Conservation (phyloP, 2,113 vertebrate genomes). For the Rynchops niger region DNA sequence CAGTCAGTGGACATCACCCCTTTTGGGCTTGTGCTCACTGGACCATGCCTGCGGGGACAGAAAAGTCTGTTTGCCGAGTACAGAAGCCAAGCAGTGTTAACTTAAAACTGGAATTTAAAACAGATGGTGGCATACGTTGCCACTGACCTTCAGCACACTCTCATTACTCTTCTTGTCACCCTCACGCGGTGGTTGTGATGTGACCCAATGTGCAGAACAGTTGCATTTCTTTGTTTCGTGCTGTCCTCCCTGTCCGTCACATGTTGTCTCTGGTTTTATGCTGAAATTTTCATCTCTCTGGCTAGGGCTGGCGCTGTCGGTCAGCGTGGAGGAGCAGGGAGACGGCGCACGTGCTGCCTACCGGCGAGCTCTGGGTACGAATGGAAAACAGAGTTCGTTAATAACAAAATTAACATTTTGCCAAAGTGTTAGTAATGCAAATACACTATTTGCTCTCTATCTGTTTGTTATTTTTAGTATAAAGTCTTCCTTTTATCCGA, state of each 20-base stretch:
- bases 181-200: accelerated
- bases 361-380: accelerated
- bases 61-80: neutral
- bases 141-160: neutral
- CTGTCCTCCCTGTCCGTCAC: neutral
- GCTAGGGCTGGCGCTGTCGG: accelerated
- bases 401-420: neutral
- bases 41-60: neutral
- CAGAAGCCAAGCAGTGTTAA: neutral
- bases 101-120: neutral
- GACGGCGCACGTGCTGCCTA: accelerated
- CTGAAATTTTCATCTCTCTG: neutral
- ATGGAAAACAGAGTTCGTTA: neutral
- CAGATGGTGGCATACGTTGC: neutral
- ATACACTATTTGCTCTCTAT: neutral
- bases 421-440: neutral
- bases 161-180: neutral
- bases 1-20: neutral
- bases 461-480: neutral
- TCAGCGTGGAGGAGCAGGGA: neutral
- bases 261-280: neutral
- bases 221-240: neutral
- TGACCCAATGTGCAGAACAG: neutral
- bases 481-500: neutral
- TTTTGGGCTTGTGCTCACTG: neutral